Percentiles rank a stretch among this genome's conserved stretches.
These are phyloP conservation scores for Sphinx pinastri DNA, from an alignment of 2,888 invertebrate genomes.

Conservation along the genomic window DNA sequence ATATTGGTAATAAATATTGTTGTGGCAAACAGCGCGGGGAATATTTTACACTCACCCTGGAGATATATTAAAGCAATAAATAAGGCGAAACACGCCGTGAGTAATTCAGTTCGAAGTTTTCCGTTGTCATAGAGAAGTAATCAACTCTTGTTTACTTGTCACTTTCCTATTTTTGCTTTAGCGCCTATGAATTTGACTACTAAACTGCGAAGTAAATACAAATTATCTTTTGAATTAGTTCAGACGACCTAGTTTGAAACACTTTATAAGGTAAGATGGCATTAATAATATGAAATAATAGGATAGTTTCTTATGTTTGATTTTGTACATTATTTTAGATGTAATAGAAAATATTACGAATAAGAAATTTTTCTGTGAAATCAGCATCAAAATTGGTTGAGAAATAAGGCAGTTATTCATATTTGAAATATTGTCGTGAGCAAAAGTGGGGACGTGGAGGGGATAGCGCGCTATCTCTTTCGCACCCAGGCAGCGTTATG, in stretches of 20 bases:
- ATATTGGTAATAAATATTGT: background rate
- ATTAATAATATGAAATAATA: background rate
- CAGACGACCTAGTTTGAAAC: background rate
- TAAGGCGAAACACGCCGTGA: background rate
- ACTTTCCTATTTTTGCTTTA: constrained; percentile 6
- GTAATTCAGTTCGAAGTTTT: constrained; percentile 12
- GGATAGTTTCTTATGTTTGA: too few species aligned
- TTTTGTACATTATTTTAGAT: too few species aligned
- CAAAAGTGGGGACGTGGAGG: too few species aligned
- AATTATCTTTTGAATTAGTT: background rate
- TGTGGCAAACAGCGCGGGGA: background rate
- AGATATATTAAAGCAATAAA: constrained; percentile 12
- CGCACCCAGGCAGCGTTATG: too few species aligned
- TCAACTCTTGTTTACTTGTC: constrained; percentile 14
- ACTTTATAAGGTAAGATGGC: background rate
- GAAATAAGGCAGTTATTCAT: too few species aligned
- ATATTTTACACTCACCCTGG: background rate
- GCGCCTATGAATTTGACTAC: background rate
- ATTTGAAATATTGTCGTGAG: too few species aligned
- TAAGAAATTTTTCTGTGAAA: too few species aligned
- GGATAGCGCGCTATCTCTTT: too few species aligned
- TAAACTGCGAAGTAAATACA: background rate
- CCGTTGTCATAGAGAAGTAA: constrained; percentile 15
- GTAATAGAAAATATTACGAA: too few species aligned
- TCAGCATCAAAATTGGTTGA: too few species aligned